Percentiles rank a stretch among this genome's conserved stretches.
Evolutionary conservation across 64 coral and sea anemone genomes (phyloP).

Genomic region (Montipora capricornis): DNA sequence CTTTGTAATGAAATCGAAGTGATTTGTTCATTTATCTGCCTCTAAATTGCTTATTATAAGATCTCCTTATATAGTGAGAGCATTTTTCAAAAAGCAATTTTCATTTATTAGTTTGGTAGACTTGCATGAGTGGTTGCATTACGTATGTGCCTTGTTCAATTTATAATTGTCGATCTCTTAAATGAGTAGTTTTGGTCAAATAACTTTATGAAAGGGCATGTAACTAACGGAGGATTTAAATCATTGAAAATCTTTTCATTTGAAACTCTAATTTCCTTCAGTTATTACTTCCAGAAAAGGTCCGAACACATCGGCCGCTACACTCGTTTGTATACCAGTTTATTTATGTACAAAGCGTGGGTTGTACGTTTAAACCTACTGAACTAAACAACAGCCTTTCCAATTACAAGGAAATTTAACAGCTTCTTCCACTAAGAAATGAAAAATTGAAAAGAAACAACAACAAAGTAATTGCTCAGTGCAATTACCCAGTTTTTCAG

Average conservation of each 20-base stretch:
- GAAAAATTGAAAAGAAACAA: too few species aligned
- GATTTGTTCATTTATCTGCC: background rate
- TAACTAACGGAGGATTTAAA: background rate
- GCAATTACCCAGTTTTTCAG: too few species aligned
- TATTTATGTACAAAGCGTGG: background rate
- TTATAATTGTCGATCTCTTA: background rate
- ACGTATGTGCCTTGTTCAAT: background rate
- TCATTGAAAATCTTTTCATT: background rate
- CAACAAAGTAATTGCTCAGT: too few species aligned
- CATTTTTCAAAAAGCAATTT: too few species aligned
- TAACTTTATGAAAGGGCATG: too few species aligned
- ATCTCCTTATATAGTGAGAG: too few species aligned
- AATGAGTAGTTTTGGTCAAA: background rate
- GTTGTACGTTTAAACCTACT: background rate
- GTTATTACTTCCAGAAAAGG: background rate
- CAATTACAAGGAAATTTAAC: background rate
- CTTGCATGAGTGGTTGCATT: too few species aligned
- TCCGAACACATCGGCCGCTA: background rate
- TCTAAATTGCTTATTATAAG: background rate
- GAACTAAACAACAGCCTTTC: background rate
- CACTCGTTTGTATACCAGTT: background rate
- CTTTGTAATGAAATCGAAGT: background rate
- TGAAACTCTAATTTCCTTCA: background rate
- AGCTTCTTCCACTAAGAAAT: background rate
- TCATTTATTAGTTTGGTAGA: too few species aligned